Evolutionary conservation across 2,888 invertebrate species (phyloP).

Genomic region (Coleophora deauratella): DNA sequence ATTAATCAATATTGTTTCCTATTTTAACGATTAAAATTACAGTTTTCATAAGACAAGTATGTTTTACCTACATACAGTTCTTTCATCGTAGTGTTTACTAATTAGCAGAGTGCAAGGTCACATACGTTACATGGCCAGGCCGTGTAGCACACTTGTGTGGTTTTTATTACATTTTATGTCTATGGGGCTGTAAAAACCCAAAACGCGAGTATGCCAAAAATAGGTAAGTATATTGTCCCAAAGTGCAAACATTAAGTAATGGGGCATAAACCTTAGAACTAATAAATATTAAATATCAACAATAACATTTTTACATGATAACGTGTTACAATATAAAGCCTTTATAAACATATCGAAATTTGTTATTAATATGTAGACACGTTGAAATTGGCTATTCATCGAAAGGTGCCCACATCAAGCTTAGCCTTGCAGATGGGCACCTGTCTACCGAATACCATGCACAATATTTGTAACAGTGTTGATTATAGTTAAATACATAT

Average conservation of each 20-base stretch:
- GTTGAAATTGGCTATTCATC: not conserved
- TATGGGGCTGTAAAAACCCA: conserved; percentile 59
- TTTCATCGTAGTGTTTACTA: conserved; percentile 20
- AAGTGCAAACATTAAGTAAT: conserved; percentile 44
- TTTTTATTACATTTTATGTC: conserved; percentile 27
- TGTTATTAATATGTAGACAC: conserved; percentile 3
- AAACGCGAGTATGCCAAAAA: conserved; percentile 44
- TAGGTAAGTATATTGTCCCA: conserved; percentile 45
- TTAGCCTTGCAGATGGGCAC: too few species aligned
- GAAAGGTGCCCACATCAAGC: too few species aligned
- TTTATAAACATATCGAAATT: conserved; percentile 10
- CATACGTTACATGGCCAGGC: conserved; percentile 27
- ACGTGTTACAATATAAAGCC: conserved; percentile 13
- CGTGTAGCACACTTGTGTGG: conserved; percentile 24
- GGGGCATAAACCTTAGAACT: conserved; percentile 63
- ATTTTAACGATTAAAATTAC: conserved; percentile 31
- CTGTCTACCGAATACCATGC: too few species aligned
- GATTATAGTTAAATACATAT: too few species aligned
- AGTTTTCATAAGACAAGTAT: conserved; percentile 30
- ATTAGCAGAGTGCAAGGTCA: conserved; percentile 23
- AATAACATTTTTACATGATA: conserved; percentile 46
- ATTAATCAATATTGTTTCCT: conserved; percentile 30
- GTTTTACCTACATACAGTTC: conserved; percentile 20
- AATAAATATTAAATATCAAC: conserved; percentile 37
- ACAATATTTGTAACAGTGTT: too few species aligned